Percentiles rank a stretch among this genome's conserved stretches.
Conservation (phyloP, 2,113 vertebrate genomes). For the Callopanchax toddi region DNA sequence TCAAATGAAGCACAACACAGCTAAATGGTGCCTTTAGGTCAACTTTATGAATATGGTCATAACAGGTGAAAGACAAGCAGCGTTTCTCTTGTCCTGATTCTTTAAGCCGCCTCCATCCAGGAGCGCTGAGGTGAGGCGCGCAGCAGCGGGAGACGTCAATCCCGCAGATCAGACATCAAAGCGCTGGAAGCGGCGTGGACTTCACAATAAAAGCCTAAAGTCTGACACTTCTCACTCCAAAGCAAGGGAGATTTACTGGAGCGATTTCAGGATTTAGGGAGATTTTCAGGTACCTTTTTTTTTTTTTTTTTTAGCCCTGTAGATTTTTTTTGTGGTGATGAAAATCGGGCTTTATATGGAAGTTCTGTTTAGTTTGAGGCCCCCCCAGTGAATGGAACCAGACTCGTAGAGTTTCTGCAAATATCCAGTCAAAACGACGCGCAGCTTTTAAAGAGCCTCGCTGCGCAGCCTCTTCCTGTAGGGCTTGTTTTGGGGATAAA, state of each 20-base stretch:
- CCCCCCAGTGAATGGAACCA: background rate
- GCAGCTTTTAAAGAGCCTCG: background rate
- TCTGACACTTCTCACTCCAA: background rate
- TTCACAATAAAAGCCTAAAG: slow-evolving; percentile 41
- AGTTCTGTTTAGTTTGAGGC: background rate
- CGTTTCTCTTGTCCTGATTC: too few species aligned
- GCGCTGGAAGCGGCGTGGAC: slow-evolving; percentile 26
- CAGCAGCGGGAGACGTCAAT: slow-evolving; percentile 52
- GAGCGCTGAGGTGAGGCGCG: slow-evolving; percentile 39
- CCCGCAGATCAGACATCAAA: slow-evolving; percentile 69
- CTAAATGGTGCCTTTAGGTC: too few species aligned
- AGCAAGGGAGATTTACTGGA: background rate
- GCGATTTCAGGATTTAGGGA: background rate
- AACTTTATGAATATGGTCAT: slow-evolving; percentile 11
- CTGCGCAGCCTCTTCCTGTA: background rate
- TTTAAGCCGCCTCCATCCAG: slow-evolving; percentile 33
- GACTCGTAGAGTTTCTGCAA: too few species aligned
- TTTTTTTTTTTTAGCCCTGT: background rate
- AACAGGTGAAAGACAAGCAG: slow-evolving; percentile 29
- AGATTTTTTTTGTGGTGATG: background rate
- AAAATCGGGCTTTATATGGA: background rate
- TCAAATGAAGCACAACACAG: too few species aligned
- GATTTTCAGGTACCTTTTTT: background rate
- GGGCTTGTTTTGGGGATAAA: background rate
- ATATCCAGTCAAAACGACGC: too few species aligned